Conservation (phyloP, 2,888 invertebrate genomes). For the Odontocolon sp. region DNA sequence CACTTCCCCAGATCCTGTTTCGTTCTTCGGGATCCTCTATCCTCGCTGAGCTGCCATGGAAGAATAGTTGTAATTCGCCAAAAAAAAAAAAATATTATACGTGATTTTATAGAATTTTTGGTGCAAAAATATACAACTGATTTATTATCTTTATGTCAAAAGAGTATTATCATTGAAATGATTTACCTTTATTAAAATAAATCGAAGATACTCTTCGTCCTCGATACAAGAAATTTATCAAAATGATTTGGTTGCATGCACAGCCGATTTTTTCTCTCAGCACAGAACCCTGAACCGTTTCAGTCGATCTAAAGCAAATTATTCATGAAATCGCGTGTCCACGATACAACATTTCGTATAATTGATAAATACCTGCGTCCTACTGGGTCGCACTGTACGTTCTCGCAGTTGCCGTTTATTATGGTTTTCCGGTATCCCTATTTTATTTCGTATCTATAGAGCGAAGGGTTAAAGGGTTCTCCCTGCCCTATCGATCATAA, state of each 20-base stretch:
- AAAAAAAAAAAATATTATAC: neutral
- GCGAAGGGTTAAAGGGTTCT: constrained; percentile 18
- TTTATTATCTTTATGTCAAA: too few relatives aligned
- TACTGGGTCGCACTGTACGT: neutral
- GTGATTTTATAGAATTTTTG: too few relatives aligned
- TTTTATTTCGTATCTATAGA: neutral
- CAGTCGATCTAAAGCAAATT: neutral
- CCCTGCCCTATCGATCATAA: constrained; percentile 59
- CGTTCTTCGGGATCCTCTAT: constrained; percentile 71
- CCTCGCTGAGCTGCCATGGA: neutral
- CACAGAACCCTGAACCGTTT: too few relatives aligned
- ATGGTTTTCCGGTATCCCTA: constrained; percentile 19
- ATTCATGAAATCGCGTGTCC: constrained; percentile 10
- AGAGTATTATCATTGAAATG: too few relatives aligned
- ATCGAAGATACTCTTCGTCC: too few relatives aligned
- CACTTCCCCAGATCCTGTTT: constrained; percentile 73
- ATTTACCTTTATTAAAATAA: too few relatives aligned
- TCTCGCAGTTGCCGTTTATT: constrained; percentile 1
- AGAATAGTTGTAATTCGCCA: too few relatives aligned
- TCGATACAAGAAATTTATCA: too few relatives aligned
- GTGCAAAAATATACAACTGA: too few relatives aligned
- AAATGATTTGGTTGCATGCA: too few relatives aligned
- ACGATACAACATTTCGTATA: neutral
- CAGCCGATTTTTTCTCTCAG: too few relatives aligned
- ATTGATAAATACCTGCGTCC: constrained; percentile 24